These are phyloP conservation scores for Nomada ruficornis DNA, from an alignment of 2,888 invertebrate species.

Conservation along the genomic window DNA sequence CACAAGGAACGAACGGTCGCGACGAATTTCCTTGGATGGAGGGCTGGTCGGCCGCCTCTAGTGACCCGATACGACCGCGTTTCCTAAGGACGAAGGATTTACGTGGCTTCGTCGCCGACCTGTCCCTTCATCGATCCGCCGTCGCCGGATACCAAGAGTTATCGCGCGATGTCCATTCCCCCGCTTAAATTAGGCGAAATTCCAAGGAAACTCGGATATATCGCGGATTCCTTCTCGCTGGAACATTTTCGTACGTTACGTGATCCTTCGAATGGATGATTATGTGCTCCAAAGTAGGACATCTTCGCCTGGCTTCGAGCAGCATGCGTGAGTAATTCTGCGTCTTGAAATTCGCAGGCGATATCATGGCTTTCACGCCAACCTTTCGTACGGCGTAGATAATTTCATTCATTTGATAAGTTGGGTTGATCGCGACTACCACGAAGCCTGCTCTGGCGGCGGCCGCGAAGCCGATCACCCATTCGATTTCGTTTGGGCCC, in stretches of 20 bases:
- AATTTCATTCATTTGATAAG: slow-evolving; percentile 89
- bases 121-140: slow-evolving; percentile 41
- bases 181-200: slow-evolving; percentile 47
- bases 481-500: slow-evolving; percentile 91
- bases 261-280: slow-evolving; percentile 75
- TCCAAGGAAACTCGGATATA: slow-evolving; percentile 25
- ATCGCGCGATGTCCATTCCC: slow-evolving; percentile 35
- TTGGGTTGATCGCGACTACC: slow-evolving; percentile 91
- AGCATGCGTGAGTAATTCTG: slow-evolving; percentile 89
- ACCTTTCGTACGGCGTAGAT: slow-evolving; percentile 90
- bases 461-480: slow-evolving; percentile 90
- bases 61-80: slow-evolving; percentile 35
- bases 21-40: slow-evolving; percentile 40
- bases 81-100: slow-evolving; percentile 54
- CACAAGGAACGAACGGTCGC: slow-evolving; percentile 24
- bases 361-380: slow-evolving; percentile 88
- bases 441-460: slow-evolving; percentile 90
- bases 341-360: slow-evolving; percentile 87
- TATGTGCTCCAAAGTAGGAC: slow-evolving; percentile 86
- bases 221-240: slow-evolving; percentile 4
- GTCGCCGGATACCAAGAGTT: slow-evolving; percentile 43
- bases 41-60: not conserved
- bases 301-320: slow-evolving; percentile 81
- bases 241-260: slow-evolving; percentile 71
- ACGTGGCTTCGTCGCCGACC: slow-evolving; percentile 28